Conservation (phyloP, 1,140 invertebrate genomes). For the Achroia grisella region DNA sequence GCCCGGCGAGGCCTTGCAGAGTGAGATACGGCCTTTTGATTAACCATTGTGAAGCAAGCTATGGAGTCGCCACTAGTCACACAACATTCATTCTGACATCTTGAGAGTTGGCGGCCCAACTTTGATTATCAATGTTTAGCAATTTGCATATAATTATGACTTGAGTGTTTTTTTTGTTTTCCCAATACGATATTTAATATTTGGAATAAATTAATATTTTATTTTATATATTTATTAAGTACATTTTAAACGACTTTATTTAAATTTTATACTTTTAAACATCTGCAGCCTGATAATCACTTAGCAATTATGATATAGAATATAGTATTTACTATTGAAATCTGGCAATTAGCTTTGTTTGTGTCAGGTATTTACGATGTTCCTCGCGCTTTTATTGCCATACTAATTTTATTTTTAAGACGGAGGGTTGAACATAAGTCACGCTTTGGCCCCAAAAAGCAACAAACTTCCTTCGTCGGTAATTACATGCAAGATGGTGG, state of each 20-base stretch:
- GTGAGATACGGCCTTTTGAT: conserved; percentile 67
- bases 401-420: conserved; percentile 34
- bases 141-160: no score
- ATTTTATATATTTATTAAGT: no score
- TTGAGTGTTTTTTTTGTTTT: no score
- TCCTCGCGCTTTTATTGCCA: conserved; percentile 33
- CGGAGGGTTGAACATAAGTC: conserved; percentile 35
- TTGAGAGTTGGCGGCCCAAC: background rate
- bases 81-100: background rate
- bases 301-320: no score
- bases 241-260: no score
- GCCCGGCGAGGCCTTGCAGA: background rate
- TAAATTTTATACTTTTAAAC: no score
- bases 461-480: conserved; percentile 43
- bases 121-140: no score
- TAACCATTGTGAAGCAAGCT: conserved; percentile 45
- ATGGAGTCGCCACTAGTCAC: conserved; percentile 18
- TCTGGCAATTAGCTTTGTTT: conserved; percentile 14
- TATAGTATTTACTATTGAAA: no score
- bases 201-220: no score
- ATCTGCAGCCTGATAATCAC: no score
- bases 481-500: conserved; percentile 46
- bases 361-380: conserved; percentile 11
- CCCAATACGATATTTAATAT: no score
- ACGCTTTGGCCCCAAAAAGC: conserved; percentile 38